A percentile compares a stretch with the other conserved stretches of the same genome.
These are phyloP conservation scores for Perdita meconis DNA, from an alignment of 2,888 invertebrate species.

Conservation along the genomic window DNA sequence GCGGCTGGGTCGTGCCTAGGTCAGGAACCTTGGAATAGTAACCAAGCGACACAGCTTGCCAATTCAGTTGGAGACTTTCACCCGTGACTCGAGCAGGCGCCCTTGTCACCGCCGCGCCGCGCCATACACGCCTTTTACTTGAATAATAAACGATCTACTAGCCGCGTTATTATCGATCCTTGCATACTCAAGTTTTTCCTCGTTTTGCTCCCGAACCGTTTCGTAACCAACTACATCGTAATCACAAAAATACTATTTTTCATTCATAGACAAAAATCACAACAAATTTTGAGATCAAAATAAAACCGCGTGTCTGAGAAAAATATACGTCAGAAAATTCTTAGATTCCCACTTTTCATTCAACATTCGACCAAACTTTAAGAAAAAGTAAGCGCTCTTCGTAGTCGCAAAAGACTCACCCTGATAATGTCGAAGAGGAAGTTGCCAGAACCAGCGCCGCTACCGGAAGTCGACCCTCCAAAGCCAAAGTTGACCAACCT, in stretches of 20 bases:
- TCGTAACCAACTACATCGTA: no score
- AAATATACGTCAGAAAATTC: no score
- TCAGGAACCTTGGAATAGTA: conserved; percentile 68
- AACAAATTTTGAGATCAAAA: no score
- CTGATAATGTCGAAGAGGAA: conserved; percentile 95
- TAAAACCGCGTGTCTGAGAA: no score
- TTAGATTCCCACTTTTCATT: conserved; percentile 47
- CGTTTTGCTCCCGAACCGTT: not conserved
- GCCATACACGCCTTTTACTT: conserved; percentile 58
- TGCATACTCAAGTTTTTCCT: not conserved
- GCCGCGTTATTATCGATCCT: conserved; percentile 20
- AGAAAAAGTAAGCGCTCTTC: not conserved
- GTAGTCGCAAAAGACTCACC: conserved; percentile 85
- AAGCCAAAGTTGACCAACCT: conserved; percentile 90
- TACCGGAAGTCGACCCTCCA: conserved; percentile 83
- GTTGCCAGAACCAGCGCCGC: conserved; percentile 91
- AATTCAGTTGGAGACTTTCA: conserved; percentile 66
- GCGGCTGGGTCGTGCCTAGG: conserved; percentile 59
- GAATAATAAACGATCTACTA: conserved; percentile 45
- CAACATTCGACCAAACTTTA: not conserved
- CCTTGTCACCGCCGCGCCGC: conserved; percentile 65
- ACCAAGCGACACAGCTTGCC: conserved; percentile 35
- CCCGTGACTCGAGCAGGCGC: conserved; percentile 59
- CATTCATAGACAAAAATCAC: no score
- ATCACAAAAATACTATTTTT: no score